phyloP scores from a whole-genome alignment of 2,888 invertebrate genomes.

The Volucella inflata region DNA sequence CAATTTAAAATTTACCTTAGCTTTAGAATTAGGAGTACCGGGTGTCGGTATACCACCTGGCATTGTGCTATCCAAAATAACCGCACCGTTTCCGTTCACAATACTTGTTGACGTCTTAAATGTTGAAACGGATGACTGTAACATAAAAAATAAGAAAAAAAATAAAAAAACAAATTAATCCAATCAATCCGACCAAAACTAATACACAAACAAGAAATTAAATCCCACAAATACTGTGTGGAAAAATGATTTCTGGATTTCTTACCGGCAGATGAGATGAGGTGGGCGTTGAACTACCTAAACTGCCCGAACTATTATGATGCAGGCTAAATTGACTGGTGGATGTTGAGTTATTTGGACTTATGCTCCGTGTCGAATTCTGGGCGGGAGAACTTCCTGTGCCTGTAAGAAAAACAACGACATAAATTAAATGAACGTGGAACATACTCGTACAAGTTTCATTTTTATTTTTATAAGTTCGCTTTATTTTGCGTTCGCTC shows the following conservation, averaged over 20 bases:
- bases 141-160: slow-evolving; percentile 42
- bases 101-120: slow-evolving; percentile 83
- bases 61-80: slow-evolving; percentile 85
- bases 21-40: slow-evolving; percentile 92
- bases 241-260: background rate
- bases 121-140: slow-evolving; percentile 83
- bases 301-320: slow-evolving; percentile 84
- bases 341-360: slow-evolving; percentile 84
- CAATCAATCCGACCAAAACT: slow-evolving; percentile 38
- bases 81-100: slow-evolving; percentile 83
- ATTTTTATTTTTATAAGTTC: slow-evolving; percentile 27
- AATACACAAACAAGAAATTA: slow-evolving; percentile 13
- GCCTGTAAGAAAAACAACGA: slow-evolving; percentile 79
- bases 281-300: slow-evolving; percentile 83
- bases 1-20: slow-evolving; percentile 86
- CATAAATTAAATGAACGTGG: slow-evolving; percentile 51
- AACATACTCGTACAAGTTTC: slow-evolving; percentile 55
- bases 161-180: slow-evolving; percentile 41
- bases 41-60: slow-evolving; percentile 89
- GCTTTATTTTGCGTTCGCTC: slow-evolving; percentile 54
- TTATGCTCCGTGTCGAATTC: slow-evolving; percentile 84
- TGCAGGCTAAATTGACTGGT: slow-evolving; percentile 84
- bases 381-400: slow-evolving; percentile 84
- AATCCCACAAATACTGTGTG: slow-evolving; percentile 21
- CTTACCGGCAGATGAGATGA: slow-evolving; percentile 83